Base-by-base conservation (phyloP, 2,888 invertebrate species). In the Tachina grossa region DNA sequence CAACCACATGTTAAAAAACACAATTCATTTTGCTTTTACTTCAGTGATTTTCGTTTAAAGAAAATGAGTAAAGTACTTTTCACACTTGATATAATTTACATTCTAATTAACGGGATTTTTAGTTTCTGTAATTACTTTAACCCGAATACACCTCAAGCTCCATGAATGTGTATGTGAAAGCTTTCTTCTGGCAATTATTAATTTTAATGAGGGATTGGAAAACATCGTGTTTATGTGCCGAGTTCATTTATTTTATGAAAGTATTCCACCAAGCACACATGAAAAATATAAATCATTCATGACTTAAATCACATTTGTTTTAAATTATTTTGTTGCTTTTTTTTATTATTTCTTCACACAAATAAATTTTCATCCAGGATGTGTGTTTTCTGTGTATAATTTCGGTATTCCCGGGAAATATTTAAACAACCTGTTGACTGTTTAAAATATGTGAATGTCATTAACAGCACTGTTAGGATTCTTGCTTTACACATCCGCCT, bases 381-480 rank as follows among this genome's bases (percentile, higher is more conserved):
- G 31, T 51, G 11, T 47, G 0, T 13, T 13, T 11, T 14, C 19
- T 11, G 14, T 53, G 14, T 9, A n/a, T 47, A 19, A 45, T 22
- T 19, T 53, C 39, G 0, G 19, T 45, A 61, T 69, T 61, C 78
- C 79, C 69, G 61, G 79, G 49, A 45, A 66, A 61, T 31, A 43
- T 43, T 55, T 3, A 13, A 31, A 31, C 31, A 31, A 90, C 90
- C 90, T 90, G 90, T 90, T 90, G 90, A 89, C 86, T 88, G 49
- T 66, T 83, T 53, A 43, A 31, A 59, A 22, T 53, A 16, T 41
- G 31, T 31, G 6, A 31, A 31, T 72, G 16, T 59, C 41, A 43
- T 75, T 65, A 57, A 69, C 61, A 78, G 57, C 81, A 79, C 4
- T 51, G 71, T 22, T 75, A 16, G 53, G n/a, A 2, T 8, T 57